phyloP scores from a whole-genome alignment of 2,797 vertebrate genomes.

The Pterois miles region DNA sequence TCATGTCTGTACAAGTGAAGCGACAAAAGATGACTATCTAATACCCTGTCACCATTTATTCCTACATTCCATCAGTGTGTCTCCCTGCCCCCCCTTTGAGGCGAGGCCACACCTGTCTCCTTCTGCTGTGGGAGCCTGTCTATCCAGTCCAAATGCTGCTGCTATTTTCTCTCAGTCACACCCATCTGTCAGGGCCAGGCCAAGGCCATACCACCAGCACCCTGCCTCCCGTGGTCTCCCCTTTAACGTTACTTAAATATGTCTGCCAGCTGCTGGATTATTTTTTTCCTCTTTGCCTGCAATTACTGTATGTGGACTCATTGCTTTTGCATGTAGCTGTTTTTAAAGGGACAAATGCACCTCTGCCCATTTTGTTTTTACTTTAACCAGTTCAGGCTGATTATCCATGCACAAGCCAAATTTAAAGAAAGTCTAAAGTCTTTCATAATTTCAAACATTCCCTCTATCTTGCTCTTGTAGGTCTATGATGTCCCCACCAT shows the following conservation, averaged over 20 bases:
- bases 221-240: slow-evolving; percentile 57
- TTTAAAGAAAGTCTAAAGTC: too few relatives aligned
- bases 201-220: slow-evolving; percentile 56
- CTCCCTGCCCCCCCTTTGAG: slow-evolving; percentile 52
- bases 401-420: neutral
- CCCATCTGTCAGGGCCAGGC: slow-evolving; percentile 73
- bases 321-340: neutral
- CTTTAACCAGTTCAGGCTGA: neutral
- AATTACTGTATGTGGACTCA: slow-evolving; percentile 18
- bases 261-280: slow-evolving; percentile 63
- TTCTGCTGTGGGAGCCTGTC: slow-evolving; percentile 74
- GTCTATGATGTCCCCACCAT: slow-evolving; percentile 89
- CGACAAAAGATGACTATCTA: slow-evolving; percentile 39
- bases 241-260: slow-evolving; percentile 55
- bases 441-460: neutral
- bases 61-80: slow-evolving; percentile 60
- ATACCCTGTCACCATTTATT: slow-evolving; percentile 49
- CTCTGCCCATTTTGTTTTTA: neutral
- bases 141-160: slow-evolving; percentile 76
- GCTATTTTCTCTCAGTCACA: slow-evolving; percentile 80
- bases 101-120: slow-evolving; percentile 83
- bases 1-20: slow-evolving; percentile 52
- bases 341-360: slow-evolving; percentile 5
- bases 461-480: slow-evolving; percentile 63
- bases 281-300: slow-evolving; percentile 31